A percentile compares a stretch with the other conserved stretches of the same genome.
phyloP scores from a whole-genome alignment of 2,113 vertebrate species.

The Dolichotis patagonum region DNA sequence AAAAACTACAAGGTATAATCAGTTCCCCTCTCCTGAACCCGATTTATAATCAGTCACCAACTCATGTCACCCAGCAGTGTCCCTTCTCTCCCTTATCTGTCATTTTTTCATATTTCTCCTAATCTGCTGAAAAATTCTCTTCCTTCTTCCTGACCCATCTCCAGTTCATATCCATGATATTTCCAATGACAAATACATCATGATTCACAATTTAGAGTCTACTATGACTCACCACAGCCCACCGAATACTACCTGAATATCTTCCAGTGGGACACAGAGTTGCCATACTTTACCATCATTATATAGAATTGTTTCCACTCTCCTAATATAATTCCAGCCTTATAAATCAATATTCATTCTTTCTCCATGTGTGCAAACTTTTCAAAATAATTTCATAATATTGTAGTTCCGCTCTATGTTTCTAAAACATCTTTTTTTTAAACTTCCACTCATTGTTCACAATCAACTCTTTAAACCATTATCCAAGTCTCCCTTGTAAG shows the following conservation, averaged over 20 bases:
- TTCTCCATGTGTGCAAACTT: background rate
- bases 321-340: background rate
- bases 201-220: background rate
- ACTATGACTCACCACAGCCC: background rate
- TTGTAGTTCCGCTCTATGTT: background rate
- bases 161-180: background rate
- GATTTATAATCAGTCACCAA: background rate
- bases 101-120: background rate
- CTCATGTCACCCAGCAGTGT: slow-evolving; percentile 3
- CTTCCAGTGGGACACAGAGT: background rate
- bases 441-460: background rate
- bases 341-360: background rate
- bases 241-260: background rate
- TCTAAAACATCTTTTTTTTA: background rate
- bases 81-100: background rate
- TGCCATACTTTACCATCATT: background rate
- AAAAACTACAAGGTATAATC: background rate
- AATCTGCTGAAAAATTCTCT: slow-evolving; percentile 2
- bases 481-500: background rate
- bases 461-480: slow-evolving; percentile 11
- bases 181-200: slow-evolving; percentile 28
- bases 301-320: background rate
- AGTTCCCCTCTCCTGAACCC: background rate
- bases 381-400: background rate
- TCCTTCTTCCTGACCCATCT: background rate